Evolutionary conservation across 2,888 invertebrate species (phyloP).

Genomic region (Trissolcus japonicus): DNA sequence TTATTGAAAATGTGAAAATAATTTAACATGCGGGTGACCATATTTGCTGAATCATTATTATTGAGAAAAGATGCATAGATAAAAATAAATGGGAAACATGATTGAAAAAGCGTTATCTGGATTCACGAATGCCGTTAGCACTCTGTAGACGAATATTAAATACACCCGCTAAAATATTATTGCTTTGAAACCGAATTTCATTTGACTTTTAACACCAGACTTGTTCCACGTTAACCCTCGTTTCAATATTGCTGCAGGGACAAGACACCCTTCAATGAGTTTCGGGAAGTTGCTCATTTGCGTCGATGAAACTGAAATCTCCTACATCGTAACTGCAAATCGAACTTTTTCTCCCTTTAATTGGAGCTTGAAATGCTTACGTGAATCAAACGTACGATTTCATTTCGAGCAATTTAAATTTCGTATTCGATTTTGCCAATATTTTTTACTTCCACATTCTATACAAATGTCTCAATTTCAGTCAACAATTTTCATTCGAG

Average conservation of each 20-base stretch:
- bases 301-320: slow-evolving; percentile 57
- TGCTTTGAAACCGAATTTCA: slow-evolving; percentile 61
- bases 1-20: too few relatives aligned
- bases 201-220: slow-evolving; percentile 60
- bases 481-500: slow-evolving; percentile 43
- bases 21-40: slow-evolving; percentile 44
- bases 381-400: slow-evolving; percentile 56
- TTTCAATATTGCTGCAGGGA: slow-evolving; percentile 60
- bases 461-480: slow-evolving; percentile 41
- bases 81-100: slow-evolving; percentile 52
- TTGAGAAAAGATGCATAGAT: slow-evolving; percentile 45
- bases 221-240: slow-evolving; percentile 58
- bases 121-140: slow-evolving; percentile 58
- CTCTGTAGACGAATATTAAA: slow-evolving; percentile 64
- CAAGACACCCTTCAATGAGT: slow-evolving; percentile 55
- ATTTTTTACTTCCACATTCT: slow-evolving; percentile 42
- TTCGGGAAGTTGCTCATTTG: slow-evolving; percentile 58
- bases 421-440: slow-evolving; percentile 50
- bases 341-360: slow-evolving; percentile 58
- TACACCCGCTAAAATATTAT: slow-evolving; percentile 62
- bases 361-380: slow-evolving; percentile 54
- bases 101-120: slow-evolving; percentile 57
- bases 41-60: slow-evolving; percentile 51
- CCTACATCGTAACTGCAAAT: slow-evolving; percentile 58
- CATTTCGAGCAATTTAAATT: slow-evolving; percentile 55